phyloP scores from a whole-genome alignment of 2,113 vertebrate genomes.

The Apteryx mantelli region DNA sequence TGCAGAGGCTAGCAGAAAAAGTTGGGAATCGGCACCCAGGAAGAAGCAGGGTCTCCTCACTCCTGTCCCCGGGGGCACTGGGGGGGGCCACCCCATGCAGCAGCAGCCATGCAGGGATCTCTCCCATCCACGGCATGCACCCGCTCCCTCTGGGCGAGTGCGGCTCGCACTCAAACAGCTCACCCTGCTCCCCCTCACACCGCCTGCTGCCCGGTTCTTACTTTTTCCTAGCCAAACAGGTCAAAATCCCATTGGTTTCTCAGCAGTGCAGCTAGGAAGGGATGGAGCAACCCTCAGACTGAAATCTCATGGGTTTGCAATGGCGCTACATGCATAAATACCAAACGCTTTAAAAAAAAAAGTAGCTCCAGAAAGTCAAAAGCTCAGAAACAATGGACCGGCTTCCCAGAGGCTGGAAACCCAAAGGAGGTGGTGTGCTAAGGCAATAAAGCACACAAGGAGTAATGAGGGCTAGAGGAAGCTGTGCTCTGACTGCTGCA shows the following conservation, averaged over 20 bases:
- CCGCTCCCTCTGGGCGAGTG: fast-evolving
- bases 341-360: not conserved
- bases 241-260: not conserved
- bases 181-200: too few species aligned
- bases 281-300: not conserved
- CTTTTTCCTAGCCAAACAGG: fast-evolving
- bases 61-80: not conserved
- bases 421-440: not conserved
- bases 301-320: not conserved
- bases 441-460: not conserved
- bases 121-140: too few species aligned
- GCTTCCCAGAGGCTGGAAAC: not conserved
- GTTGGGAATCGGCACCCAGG: not conserved
- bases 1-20: not conserved
- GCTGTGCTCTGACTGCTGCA: not conserved
- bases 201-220: not conserved
- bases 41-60: not conserved
- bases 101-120: fast-evolving
- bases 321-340: not conserved
- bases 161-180: not conserved
- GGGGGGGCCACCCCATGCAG: not conserved
- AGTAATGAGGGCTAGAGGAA: constrained; percentile 50
- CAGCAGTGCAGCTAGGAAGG: not conserved
- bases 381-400: not conserved
- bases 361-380: not conserved